Percentiles rank a stretch among this genome's conserved stretches.
Conservation (phyloP, 2,113 vertebrate species). For the Leptobrachium leishanense region DNA sequence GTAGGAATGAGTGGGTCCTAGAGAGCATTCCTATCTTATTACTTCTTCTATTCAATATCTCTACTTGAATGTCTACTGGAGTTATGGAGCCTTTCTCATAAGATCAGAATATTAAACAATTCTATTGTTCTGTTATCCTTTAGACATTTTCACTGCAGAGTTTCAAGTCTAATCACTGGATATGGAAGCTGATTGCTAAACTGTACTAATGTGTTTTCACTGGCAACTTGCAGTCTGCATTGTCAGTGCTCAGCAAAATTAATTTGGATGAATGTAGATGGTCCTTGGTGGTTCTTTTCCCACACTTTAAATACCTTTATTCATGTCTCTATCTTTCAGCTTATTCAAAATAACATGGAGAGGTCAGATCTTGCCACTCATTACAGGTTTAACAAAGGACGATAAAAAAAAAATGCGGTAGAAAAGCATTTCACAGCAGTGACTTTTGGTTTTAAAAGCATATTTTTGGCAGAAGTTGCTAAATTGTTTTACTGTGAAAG, state of each 20-base stretch:
- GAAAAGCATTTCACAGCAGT: not conserved
- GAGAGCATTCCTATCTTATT: slow-evolving; percentile 34
- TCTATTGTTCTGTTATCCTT: slow-evolving; percentile 8
- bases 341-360: not conserved
- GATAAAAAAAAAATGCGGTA: no score
- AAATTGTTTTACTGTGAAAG: not conserved
- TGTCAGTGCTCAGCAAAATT: not conserved
- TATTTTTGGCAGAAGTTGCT: not conserved
- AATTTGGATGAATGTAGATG: not conserved
- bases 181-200: slow-evolving; percentile 17
- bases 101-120: slow-evolving; percentile 26
- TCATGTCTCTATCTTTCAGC: not conserved
- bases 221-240: not conserved
- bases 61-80: not conserved
- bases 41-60: slow-evolving; percentile 22
- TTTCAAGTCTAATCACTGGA: slow-evolving; percentile 8
- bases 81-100: slow-evolving; percentile 10
- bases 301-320: not conserved
- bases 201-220: not conserved
- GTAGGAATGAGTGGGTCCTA: slow-evolving; percentile 11
- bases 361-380: not conserved
- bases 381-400: no score
- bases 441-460: not conserved
- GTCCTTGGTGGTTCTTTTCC: no score
- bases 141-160: slow-evolving; percentile 11